A percentile compares a stretch with the other conserved stretches of the same genome.
phyloP scores from a whole-genome alignment of 2,797 vertebrate genomes.

The Lutjanus argentimaculatus region DNA sequence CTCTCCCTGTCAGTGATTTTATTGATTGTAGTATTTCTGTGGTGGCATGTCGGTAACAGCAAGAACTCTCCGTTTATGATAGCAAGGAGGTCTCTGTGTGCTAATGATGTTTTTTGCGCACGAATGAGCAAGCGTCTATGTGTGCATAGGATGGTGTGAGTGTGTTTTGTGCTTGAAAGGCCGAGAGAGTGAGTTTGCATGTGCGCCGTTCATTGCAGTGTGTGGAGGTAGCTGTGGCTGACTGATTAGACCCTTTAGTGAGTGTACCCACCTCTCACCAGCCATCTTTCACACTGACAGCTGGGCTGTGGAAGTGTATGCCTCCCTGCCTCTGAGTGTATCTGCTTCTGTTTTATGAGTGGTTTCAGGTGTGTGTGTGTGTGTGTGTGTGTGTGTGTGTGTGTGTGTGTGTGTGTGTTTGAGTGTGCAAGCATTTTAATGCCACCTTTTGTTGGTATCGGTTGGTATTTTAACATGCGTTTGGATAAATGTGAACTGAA shows the following conservation, averaged over 20 bases:
- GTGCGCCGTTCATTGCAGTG: constrained; percentile 11
- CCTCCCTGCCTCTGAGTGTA: constrained; percentile 27
- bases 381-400: neutral
- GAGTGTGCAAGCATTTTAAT: constrained; percentile 5
- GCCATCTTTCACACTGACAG: constrained; percentile 71
- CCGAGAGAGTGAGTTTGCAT: constrained; percentile 3
- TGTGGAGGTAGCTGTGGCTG: constrained; percentile 54
- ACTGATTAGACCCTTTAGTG: constrained; percentile 72
- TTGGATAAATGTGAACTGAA: neutral
- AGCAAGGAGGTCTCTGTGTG: constrained; percentile 1
- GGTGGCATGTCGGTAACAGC: constrained; percentile 20
- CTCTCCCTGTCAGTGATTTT: constrained; percentile 30
- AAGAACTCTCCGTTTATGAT: constrained; percentile 1
- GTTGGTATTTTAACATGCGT: neutral
- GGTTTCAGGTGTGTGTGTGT: constrained; percentile 22
- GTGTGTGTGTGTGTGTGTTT: constrained; percentile 2
- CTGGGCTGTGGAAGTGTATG: constrained; percentile 31
- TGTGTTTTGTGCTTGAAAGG: neutral
- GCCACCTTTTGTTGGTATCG: neutral
- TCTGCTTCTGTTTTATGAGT: constrained; percentile 28
- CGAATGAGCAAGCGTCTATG: constrained; percentile 13
- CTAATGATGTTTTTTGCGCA: constrained; percentile 7
- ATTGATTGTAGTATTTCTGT: constrained; percentile 43
- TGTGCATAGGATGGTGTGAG: constrained; percentile 1
- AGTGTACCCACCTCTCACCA: constrained; percentile 66